These are phyloP conservation scores for Athene cunicularia DNA, from an alignment of 2,113 vertebrate species.

Conservation along the genomic window DNA sequence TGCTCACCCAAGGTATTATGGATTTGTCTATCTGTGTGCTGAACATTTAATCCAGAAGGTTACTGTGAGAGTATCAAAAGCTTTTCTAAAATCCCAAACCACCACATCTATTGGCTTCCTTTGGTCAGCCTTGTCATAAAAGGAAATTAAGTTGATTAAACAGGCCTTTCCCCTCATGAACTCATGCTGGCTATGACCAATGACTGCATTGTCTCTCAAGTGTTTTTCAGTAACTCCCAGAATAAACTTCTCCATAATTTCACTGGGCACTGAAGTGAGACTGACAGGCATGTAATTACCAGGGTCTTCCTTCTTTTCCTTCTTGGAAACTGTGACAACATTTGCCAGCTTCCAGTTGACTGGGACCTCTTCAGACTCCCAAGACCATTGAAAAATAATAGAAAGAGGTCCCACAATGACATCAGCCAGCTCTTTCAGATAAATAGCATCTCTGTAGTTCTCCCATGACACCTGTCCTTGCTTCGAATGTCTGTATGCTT, in stretches of 20 bases:
- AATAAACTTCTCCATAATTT: background rate
- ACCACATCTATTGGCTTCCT: background rate
- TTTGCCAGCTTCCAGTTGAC: background rate
- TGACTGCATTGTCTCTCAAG: background rate
- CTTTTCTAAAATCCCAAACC: background rate
- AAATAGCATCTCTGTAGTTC: background rate
- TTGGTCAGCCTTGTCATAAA: background rate
- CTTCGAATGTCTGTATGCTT: background rate
- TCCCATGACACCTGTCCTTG: background rate
- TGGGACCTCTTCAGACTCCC: too few relatives aligned
- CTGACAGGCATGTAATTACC: background rate
- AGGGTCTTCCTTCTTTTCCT: background rate
- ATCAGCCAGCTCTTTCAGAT: background rate
- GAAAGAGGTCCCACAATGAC: too few relatives aligned
- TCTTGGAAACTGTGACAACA: background rate
- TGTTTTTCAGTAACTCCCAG: background rate
- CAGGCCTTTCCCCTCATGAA: background rate
- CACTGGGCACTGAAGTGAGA: background rate
- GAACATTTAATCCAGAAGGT: background rate
- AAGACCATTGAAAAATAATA: too few relatives aligned
- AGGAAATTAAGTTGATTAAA: background rate
- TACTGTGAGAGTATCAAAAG: background rate
- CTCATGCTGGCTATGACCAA: background rate
- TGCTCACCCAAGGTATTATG: background rate
- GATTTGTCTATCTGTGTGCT: background rate